Evolutionary conservation across 1,140 invertebrate genomes (phyloP).

Genomic region (Heterodera carotae): DNA sequence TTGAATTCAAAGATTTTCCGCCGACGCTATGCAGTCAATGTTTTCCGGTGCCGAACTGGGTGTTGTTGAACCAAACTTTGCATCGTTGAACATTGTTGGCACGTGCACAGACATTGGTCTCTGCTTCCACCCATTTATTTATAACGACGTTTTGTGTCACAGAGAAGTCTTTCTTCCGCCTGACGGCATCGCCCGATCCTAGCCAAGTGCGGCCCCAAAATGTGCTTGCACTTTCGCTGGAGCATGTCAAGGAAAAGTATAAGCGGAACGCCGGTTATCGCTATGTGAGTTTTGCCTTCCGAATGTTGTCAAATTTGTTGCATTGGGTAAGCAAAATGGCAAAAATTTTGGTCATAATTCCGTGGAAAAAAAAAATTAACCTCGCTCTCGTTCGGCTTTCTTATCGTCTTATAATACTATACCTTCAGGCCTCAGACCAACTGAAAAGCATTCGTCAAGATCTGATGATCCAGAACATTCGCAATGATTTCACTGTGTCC

Average conservation of each 20-base stretch:
- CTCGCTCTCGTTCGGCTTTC: too few relatives aligned
- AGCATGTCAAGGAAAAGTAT: constrained; percentile 50
- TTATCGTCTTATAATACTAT: too few relatives aligned
- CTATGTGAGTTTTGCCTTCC: constrained; percentile 30
- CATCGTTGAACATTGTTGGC: constrained; percentile 33
- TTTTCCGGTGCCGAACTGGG: background rate
- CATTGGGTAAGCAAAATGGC: background rate
- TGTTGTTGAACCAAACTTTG: background rate
- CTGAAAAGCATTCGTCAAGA: constrained; percentile 97
- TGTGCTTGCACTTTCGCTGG: constrained; percentile 38
- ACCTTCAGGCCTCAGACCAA: constrained; percentile 74
- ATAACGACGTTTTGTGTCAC: background rate
- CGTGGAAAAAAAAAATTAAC: too few relatives aligned
- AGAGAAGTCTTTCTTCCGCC: constrained; percentile 50
- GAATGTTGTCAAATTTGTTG: background rate
- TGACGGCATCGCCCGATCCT: constrained; percentile 49
- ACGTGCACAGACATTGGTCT: constrained; percentile 49
- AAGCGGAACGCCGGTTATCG: constrained; percentile 37
- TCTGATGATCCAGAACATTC: constrained; percentile 91
- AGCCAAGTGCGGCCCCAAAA: constrained; percentile 45
- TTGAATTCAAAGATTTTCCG: constrained; percentile 2
- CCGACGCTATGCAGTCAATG: constrained; percentile 5
- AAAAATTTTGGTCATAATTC: too few relatives aligned
- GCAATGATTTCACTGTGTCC: constrained; percentile 87
- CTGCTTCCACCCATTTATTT: background rate